A percentile compares a stretch with the other conserved stretches of the same genome.
Conservation (phyloP, 2,888 invertebrate species). For the Thyatira batis region DNA sequence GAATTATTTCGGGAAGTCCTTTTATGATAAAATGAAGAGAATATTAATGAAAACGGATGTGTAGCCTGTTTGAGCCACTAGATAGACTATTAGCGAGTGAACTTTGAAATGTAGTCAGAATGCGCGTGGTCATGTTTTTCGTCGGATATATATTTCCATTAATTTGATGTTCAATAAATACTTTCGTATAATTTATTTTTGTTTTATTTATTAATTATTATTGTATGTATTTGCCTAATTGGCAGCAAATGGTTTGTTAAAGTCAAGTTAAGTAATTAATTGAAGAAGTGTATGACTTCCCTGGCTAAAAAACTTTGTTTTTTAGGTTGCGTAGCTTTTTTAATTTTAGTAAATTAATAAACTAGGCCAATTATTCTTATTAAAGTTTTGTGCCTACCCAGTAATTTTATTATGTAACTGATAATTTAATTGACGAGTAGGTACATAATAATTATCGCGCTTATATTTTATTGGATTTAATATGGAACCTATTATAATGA, state of each 20-base stretch:
- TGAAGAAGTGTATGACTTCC: no score
- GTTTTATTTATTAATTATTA: slow-evolving; percentile 23
- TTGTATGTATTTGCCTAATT: no score
- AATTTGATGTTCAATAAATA: slow-evolving; percentile 72
- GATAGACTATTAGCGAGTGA: slow-evolving; percentile 36
- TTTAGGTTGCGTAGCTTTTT: no score
- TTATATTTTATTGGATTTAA: slow-evolving; percentile 17
- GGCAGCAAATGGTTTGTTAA: no score
- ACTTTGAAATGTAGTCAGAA: slow-evolving; percentile 50
- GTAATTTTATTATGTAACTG: neutral
- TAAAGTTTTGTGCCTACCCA: no score
- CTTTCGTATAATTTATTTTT: slow-evolving; percentile 39
- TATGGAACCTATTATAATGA: slow-evolving; percentile 50
- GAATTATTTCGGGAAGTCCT: slow-evolving; percentile 6
- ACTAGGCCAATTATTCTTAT: no score
- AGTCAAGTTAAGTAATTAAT: no score
- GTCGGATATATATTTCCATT: slow-evolving; percentile 52
- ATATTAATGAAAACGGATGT: slow-evolving; percentile 13
- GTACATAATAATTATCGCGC: slow-evolving; percentile 1
- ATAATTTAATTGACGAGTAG: neutral
- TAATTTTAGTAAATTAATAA: no score
- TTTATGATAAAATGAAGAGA: slow-evolving; percentile 11
- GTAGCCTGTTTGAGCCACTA: slow-evolving; percentile 27
- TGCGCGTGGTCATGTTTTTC: slow-evolving; percentile 39
- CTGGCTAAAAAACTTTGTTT: no score